These are phyloP conservation scores for Chelonia mydas DNA, from an alignment of 2,797 vertebrate species.

Conservation along the genomic window DNA sequence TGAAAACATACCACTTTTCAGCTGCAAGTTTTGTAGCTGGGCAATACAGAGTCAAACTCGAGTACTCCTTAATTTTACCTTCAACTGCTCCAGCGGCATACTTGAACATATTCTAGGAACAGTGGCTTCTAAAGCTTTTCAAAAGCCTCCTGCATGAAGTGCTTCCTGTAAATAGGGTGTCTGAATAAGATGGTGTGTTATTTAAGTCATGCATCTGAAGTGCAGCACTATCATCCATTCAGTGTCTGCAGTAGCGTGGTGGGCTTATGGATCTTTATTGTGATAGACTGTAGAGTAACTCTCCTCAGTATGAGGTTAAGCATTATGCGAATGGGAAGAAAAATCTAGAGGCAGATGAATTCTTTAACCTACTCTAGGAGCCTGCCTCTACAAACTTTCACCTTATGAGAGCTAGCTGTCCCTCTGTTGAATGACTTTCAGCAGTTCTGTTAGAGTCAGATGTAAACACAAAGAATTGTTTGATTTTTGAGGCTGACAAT, in stretches of 20 bases:
- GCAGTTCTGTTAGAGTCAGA: background rate
- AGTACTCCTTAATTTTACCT: conserved; percentile 1
- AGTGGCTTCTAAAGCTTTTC: background rate
- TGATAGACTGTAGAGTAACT: background rate
- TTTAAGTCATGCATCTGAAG: background rate
- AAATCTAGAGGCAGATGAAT: background rate
- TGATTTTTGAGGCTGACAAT: background rate
- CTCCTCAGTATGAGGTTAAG: background rate
- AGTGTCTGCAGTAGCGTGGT: background rate
- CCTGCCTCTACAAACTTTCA: background rate
- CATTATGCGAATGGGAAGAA: background rate
- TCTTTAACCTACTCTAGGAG: background rate
- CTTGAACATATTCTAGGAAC: background rate
- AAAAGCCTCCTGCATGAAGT: background rate
- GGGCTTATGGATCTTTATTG: background rate
- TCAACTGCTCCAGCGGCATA: background rate
- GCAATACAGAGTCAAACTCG: background rate
- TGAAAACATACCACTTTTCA: conserved; percentile 16
- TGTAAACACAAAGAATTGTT: background rate
- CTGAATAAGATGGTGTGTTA: background rate
- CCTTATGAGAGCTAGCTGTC: background rate
- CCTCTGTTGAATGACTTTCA: background rate
- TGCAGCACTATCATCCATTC: background rate
- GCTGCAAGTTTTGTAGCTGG: background rate
- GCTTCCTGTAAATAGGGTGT: background rate